Conservation (phyloP, 2,888 invertebrate genomes). For the Epicampocera succincta region DNA sequence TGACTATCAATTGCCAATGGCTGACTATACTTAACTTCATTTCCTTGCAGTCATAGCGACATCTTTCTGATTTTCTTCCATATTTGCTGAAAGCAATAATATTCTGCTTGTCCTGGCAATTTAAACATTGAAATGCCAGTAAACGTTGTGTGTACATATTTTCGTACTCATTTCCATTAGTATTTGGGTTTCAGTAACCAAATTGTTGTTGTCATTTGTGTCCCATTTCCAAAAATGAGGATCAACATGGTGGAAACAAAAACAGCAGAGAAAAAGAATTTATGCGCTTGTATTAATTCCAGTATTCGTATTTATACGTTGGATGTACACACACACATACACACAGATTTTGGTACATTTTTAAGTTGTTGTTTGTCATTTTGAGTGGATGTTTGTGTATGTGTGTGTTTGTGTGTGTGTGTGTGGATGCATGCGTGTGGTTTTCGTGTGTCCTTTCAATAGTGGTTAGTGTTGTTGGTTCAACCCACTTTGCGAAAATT, state of each 20-base stretch:
- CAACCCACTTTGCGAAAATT: conserved; percentile 16
- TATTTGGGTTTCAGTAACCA: conserved; percentile 41
- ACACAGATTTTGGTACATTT: conserved; percentile 32
- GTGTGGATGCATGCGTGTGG: not conserved
- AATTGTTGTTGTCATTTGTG: conserved; percentile 40
- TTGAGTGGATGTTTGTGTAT: too few species aligned
- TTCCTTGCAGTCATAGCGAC: too few species aligned
- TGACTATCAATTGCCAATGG: too few species aligned
- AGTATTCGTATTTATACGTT: not conserved
- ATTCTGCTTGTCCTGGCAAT: not conserved
- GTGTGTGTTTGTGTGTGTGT: not conserved
- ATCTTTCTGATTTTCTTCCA: too few species aligned
- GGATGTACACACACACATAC: conserved; percentile 34
- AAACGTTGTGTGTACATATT: not conserved
- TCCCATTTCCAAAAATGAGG: conserved; percentile 12
- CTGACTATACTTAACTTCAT: not conserved
- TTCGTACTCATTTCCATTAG: conserved; percentile 22
- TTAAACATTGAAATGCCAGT: not conserved
- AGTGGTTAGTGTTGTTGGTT: conserved; percentile 6
- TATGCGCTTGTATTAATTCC: not conserved
- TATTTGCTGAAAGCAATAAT: not conserved
- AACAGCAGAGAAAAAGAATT: not conserved
- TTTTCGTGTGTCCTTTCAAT: not conserved
- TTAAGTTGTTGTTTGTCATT: conserved; percentile 7
- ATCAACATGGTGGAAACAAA: not conserved